A percentile compares a stretch with the other conserved stretches of the same genome.
Evolutionary conservation across 2,113 vertebrate species (phyloP).

Genomic region (Eulacestoma nigropectus): DNA sequence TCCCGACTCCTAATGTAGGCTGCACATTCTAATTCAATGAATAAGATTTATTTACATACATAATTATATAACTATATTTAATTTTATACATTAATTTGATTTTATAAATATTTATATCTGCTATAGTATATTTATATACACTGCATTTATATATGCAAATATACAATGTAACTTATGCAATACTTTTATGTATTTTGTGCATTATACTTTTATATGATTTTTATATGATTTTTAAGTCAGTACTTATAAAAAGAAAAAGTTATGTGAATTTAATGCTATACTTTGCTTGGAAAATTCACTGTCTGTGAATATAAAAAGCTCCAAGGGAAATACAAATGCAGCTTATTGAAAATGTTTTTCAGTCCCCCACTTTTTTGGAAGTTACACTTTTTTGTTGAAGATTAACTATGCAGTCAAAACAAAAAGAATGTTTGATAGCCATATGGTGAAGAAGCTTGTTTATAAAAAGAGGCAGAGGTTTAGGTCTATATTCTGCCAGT

Average conservation of each 20-base stretch:
- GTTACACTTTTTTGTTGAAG: background rate
- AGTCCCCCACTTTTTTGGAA: background rate
- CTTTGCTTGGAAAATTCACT: background rate
- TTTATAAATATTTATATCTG: conserved; percentile 45
- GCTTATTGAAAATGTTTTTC: background rate
- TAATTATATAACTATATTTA: conserved; percentile 42
- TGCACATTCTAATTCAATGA: conserved; percentile 22
- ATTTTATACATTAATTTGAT: conserved; percentile 2
- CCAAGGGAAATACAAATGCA: background rate
- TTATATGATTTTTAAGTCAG: background rate
- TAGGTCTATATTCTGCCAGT: background rate
- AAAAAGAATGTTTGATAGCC: background rate
- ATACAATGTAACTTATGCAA: background rate
- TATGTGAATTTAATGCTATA: background rate
- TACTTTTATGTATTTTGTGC: background rate
- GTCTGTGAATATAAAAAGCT: background rate
- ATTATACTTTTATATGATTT: background rate
- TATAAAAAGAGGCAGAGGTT: background rate
- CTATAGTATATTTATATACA: background rate
- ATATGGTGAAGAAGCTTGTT: background rate
- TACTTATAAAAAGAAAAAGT: background rate
- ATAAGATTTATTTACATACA: conserved; percentile 32
- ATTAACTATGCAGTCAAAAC: background rate
- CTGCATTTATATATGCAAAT: background rate
- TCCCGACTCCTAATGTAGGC: background rate